A percentile compares a stretch with the other conserved stretches of the same genome.
Conservation (phyloP, 1,140 invertebrate species). For the Papilio glaucus region DNA sequence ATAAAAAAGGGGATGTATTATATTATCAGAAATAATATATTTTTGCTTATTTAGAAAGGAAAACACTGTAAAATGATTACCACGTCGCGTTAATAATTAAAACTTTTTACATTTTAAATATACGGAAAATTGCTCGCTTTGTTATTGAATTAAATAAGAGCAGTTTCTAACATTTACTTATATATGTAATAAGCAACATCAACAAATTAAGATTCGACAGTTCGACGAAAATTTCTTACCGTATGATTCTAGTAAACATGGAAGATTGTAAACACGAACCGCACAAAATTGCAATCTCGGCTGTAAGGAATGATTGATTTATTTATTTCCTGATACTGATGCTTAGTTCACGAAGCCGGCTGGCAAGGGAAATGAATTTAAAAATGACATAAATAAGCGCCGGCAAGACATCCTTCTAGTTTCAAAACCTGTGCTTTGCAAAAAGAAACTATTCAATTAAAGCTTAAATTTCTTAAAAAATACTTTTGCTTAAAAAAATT, state of each 20-base stretch:
- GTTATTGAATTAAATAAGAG: neutral
- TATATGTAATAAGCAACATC: neutral
- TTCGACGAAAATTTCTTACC: neutral
- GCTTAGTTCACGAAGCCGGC: neutral
- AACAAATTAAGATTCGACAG: neutral
- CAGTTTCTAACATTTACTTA: neutral
- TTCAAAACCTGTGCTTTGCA: too few species aligned
- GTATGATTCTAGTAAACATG: neutral
- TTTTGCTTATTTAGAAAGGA: too few species aligned
- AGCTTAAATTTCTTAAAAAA: too few species aligned
- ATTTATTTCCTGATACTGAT: slow-evolving; percentile 17
- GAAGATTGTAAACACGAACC: slow-evolving; percentile 19
- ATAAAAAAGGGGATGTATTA: too few species aligned
- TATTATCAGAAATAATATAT: too few species aligned
- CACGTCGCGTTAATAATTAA: too few species aligned
- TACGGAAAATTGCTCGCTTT: neutral
- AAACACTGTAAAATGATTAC: too few species aligned
- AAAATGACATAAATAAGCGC: neutral
- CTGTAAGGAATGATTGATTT: slow-evolving; percentile 10
- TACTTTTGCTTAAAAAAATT: too few species aligned
- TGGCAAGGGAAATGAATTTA: neutral
- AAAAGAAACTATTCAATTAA: too few species aligned
- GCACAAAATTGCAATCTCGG: neutral
- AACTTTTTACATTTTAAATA: too few species aligned
- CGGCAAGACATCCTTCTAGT: neutral